Evolutionary conservation across 2,888 invertebrate genomes (phyloP), one percentile per base, ranked within the genome.

Genomic region (Eubasilissa splendida): DNA sequence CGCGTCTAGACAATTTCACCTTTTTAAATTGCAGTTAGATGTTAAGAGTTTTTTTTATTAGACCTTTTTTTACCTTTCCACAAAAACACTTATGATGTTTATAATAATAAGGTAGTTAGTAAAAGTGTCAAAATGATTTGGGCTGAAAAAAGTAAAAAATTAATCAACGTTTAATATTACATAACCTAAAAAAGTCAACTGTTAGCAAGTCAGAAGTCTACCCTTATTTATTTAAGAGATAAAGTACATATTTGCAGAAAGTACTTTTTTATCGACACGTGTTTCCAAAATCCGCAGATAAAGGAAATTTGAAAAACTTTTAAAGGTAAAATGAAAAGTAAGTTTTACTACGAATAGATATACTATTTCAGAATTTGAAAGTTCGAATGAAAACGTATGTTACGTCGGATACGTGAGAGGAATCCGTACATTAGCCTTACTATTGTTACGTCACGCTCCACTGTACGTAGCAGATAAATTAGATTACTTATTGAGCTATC

Each of bases 371-470:
- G n/a, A 58, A 73, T 73, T 73, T 73, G 42, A 73, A 73, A 73
- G 71, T 73, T 73, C 31, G 58, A n/a, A 73, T 73, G 71, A 73
- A 42, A 73, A 73, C 56, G 71, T 73, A 73, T 73, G 58, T 54
- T 42, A 42, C 42, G 42, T 42, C 8, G 12, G 33, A 12, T 73
- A 73, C 71, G 71, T 73, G 71, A 73, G 71, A 8, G n/a, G 71
- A 73, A 73, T 73, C 71, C 56, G 7, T 73, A 56, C 31, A 73
- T 73, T 73, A 73, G 71, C 56, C 12, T 11, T n/a, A 31, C 71
- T 73, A 73, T 73, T 73, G 71, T 73, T 56, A 73, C 71, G 42
- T 56, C 56, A 71, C 71, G 71, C 71, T 73, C 58, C 58, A 12
- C 31, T 54, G 33, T 73, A 73, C n/a, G 56, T 22, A 54, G 54